A percentile compares a stretch with the other conserved stretches of the same genome.
Conservation (phyloP, 2,113 vertebrate genomes). For the Hydropotes inermis region DNA sequence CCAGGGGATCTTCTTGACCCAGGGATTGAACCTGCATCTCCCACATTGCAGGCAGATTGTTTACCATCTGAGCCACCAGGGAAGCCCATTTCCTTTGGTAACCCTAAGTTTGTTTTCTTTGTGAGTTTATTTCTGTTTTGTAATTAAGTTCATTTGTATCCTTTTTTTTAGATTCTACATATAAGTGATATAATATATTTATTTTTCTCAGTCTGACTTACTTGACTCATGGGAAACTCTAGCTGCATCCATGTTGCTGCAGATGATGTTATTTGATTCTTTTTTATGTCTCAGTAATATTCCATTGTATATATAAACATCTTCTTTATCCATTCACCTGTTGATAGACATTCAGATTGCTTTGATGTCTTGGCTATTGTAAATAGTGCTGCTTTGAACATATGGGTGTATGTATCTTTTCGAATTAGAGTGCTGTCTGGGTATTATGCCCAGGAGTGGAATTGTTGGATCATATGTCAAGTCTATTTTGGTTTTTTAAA, state of each 20-base stretch:
- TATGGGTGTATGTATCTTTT: background rate
- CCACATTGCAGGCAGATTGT: too few species aligned
- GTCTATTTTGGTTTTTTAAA: background rate
- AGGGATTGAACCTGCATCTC: too few species aligned
- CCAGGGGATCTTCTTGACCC: too few species aligned
- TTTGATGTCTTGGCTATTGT: background rate
- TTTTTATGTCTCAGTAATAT: background rate
- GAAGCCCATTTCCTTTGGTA: too few species aligned
- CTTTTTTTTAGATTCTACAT: background rate
- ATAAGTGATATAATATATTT: background rate
- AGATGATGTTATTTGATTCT: background rate
- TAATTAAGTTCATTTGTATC: background rate
- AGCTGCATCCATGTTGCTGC: background rate
- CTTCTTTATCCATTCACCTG: background rate
- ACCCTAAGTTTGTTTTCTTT: too few species aligned
- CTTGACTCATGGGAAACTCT: background rate
- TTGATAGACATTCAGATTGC: background rate
- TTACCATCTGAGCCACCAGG: too few species aligned
- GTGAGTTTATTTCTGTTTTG: too few species aligned
- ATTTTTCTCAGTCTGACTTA: background rate
- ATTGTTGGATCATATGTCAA: background rate
- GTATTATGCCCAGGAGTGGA: background rate
- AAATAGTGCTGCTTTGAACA: background rate
- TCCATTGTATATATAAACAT: background rate
- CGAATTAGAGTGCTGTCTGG: background rate